Percentiles rank a stretch among this genome's conserved stretches.
These are phyloP conservation scores for Festucalex cinctus DNA, from an alignment of 2,113 vertebrate genomes.

Conservation along the genomic window DNA sequence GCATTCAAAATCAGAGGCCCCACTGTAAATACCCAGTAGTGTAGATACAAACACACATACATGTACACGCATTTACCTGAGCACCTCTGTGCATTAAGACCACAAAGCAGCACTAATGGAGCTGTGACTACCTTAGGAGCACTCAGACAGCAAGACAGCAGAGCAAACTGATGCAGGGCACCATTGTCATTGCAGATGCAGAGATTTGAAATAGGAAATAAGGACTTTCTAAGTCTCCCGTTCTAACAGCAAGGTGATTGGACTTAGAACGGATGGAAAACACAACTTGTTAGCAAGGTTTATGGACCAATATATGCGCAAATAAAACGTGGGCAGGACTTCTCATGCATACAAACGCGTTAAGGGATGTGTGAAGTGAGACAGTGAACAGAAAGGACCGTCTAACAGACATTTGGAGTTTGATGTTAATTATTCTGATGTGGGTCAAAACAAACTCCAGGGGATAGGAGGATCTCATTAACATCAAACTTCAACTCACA, in stretches of 20 bases:
- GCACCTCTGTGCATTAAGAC: slow-evolving; percentile 24
- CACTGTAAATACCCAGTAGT: not conserved
- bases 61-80: slow-evolving; percentile 15
- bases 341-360: slow-evolving; percentile 41
- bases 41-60: not conserved
- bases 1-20: not conserved
- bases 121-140: slow-evolving; percentile 42
- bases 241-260: slow-evolving; percentile 25
- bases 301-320: slow-evolving; percentile 52
- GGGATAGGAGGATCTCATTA: slow-evolving; percentile 58
- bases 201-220: slow-evolving; percentile 38
- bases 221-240: slow-evolving; percentile 12
- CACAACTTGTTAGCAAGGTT: slow-evolving; percentile 49
- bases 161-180: slow-evolving; percentile 7
- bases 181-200: slow-evolving; percentile 32
- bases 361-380: not conserved
- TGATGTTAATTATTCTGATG: slow-evolving; percentile 71
- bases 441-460: slow-evolving; percentile 58
- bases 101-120: slow-evolving; percentile 40
- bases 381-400: slow-evolving; percentile 10
- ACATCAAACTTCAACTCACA: slow-evolving; percentile 41
- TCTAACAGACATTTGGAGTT: slow-evolving; percentile 48
- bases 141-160: slow-evolving; percentile 38
- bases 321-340: slow-evolving; percentile 38
- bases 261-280: slow-evolving; percentile 42